phyloP scores from a whole-genome alignment of 2,888 invertebrate species.

The Coelopa pilipes region DNA sequence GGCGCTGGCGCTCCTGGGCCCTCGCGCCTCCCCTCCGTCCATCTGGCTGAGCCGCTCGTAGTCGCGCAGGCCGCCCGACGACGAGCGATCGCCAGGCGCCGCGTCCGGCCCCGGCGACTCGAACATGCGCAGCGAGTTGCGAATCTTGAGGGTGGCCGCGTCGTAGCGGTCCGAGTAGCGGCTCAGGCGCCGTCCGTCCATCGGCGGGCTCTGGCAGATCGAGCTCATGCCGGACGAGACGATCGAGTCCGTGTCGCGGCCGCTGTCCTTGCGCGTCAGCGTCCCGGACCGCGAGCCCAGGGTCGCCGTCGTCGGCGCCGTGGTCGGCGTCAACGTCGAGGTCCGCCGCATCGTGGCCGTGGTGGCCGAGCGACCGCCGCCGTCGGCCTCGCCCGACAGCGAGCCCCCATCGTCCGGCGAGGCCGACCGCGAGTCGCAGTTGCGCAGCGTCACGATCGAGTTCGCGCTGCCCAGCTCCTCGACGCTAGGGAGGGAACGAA shows the following conservation, averaged over 20 bases:
- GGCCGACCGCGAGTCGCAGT: conserved; percentile 53
- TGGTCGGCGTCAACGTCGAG: conserved; percentile 12
- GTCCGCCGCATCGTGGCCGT: conserved; percentile 49
- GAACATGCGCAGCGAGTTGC: conserved; percentile 47
- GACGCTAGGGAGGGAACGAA: conserved; percentile 46
- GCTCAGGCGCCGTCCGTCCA: conserved; percentile 57
- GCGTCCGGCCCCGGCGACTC: conserved; percentile 49
- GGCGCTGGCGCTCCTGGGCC: conserved; percentile 52
- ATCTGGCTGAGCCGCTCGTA: conserved; percentile 51
- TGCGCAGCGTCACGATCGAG: conserved; percentile 60
- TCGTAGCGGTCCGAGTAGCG: conserved; percentile 63
- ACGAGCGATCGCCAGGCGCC: conserved; percentile 44
- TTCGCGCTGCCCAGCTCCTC: conserved; percentile 58
- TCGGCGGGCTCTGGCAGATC: conserved; percentile 58
- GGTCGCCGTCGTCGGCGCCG: conserved; percentile 30
- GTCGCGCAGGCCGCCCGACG: conserved; percentile 52
- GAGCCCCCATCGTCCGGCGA: no score
- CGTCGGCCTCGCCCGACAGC: no score
- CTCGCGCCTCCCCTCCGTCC: conserved; percentile 44
- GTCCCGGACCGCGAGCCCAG: conserved; percentile 43
- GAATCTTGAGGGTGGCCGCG: conserved; percentile 58
- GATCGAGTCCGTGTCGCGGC: conserved; percentile 61
- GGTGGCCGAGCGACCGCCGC: conserved; percentile 26
- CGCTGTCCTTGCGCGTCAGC: conserved; percentile 57
- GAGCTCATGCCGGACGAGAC: conserved; percentile 65